Evolutionary conservation across 37 sponge, comb jelly and placozoan species (phyloP).

Genomic region (Oopsacas minuta): DNA sequence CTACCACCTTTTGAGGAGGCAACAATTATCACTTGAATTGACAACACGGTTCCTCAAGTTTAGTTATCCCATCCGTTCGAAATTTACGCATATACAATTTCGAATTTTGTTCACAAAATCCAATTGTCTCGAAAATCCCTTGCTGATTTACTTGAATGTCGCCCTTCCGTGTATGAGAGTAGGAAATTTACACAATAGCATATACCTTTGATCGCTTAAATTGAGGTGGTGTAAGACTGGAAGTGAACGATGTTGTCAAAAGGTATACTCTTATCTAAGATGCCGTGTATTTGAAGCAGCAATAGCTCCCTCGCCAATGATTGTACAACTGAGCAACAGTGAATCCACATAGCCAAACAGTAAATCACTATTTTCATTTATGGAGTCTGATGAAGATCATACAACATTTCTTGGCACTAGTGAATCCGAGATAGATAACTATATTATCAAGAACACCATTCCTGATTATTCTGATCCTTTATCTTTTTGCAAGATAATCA

Average conservation of each 20-base stretch:
- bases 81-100: neutral
- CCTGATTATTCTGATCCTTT: neutral
- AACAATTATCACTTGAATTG: neutral
- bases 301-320: neutral
- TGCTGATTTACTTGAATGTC: neutral
- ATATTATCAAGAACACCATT: neutral
- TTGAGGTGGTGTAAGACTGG: neutral
- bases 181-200: constrained; percentile 17
- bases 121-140: constrained; percentile 2
- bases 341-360: neutral
- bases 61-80: constrained; percentile 9
- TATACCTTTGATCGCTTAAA: neutral
- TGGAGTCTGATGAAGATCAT: neutral
- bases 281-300: neutral
- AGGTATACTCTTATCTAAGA: constrained; percentile 14
- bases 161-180: neutral
- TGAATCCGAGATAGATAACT: neutral
- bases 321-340: neutral
- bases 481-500: neutral
- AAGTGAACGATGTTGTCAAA: constrained; percentile 16
- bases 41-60: neutral
- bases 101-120: neutral
- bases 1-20: constrained; percentile 12
- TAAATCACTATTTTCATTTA: neutral
- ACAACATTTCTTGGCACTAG: neutral